Evolutionary conservation across 1,140 invertebrate species (phyloP).

Genomic region (Zaprionus kolodkinae): DNA sequence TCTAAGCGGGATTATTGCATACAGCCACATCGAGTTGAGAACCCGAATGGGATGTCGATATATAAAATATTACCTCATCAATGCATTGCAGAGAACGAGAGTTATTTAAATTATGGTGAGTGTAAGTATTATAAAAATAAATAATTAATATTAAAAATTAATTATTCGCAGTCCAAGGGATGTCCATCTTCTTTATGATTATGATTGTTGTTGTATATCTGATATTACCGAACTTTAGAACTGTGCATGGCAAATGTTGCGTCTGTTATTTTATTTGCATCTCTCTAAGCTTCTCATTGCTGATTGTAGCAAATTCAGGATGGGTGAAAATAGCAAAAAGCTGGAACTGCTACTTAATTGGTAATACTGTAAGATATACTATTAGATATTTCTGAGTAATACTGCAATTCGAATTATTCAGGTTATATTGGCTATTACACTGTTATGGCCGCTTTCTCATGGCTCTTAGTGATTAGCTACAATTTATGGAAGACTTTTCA

Average conservation of each 20-base stretch:
- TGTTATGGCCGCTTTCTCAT: constrained; percentile 89
- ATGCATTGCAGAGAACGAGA: neutral
- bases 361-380: constrained; percentile 14
- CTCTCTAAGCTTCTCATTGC: constrained; percentile 86
- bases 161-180: constrained; percentile 85
- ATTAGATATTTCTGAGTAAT: neutral
- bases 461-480: constrained; percentile 90
- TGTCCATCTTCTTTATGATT: constrained; percentile 88
- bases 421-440: constrained; percentile 89
- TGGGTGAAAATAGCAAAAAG: constrained; percentile 53
- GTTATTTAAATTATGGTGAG: constrained; percentile 9
- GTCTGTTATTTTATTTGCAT: constrained; percentile 89
- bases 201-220: constrained; percentile 89
- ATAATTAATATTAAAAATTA: neutral
- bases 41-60: neutral
- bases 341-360: constrained; percentile 49
- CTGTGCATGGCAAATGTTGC: constrained; percentile 89
- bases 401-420: constrained; percentile 17
- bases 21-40: constrained; percentile 14
- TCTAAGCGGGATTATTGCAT: constrained; percentile 56
- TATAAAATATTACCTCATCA: constrained; percentile 18
- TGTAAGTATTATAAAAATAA: no score
- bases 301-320: constrained; percentile 63
- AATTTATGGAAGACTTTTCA: constrained; percentile 89
- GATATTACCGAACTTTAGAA: constrained; percentile 87